Evolutionary conservation across 2,888 invertebrate species (phyloP), one percentile per base, ranked within the genome.

Genomic region (Arge pagana): DNA sequence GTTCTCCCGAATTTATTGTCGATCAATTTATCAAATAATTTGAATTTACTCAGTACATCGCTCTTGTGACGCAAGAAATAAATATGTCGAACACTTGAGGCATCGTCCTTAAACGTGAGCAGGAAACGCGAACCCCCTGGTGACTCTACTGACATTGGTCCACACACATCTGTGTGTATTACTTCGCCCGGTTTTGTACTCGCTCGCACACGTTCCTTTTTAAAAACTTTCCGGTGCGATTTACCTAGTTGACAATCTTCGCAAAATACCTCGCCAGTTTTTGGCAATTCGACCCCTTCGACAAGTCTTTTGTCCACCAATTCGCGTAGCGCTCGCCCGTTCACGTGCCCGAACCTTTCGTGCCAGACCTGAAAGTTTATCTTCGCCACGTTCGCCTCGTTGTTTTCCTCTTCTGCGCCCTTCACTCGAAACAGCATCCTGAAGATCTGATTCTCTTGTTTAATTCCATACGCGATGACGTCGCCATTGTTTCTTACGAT

Each of bases 231-330:
- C 11, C 57, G 28, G 21, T 62, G 59, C 11, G 58, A 59, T 52
- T 63, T 61, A 6, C 59, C 61, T 19, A 45, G 53, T 11, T 57
- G 53, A 52, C 62, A 62, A 30, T 52, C 33, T 21, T 50, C 62
- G 52, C 62, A 61, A 41, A 58, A 51, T 13, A 50, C 43, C 35
- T 49, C 48, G 28, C 48, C 45, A 10, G 21, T 48, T 24, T 36
- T 16, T 8, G 52, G 19, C n/a, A 59, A 30, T 2, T 55, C 33
- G 1, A 62, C 40, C 1, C 59, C 63, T 6, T 40, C 18, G 13
- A 59, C 54, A 2, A 52, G 36, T 2, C 42, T 42, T 5, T 58
- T 51, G 5, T 51, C 45, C 0, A 55, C 42, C 31, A 61, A 37
- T 8, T 53, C 48, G 16, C 49, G 31, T 36, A 59, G 11, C 11